Percentiles rank a stretch among this genome's conserved stretches.
These are phyloP conservation scores for Apis dorsata DNA, from an alignment of 1,140 invertebrate species.

Conservation along the genomic window DNA sequence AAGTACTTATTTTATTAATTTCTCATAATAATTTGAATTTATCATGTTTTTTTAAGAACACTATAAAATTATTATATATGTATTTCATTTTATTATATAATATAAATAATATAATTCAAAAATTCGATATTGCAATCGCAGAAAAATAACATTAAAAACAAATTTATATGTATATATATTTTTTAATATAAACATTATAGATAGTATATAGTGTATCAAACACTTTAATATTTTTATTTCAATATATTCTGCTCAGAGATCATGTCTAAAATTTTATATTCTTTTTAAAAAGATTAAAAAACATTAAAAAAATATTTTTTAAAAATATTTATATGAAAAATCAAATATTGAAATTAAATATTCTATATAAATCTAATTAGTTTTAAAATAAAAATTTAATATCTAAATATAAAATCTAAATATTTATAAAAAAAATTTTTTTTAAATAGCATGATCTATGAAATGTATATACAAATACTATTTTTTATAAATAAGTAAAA, in stretches of 20 bases:
- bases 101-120: not conserved
- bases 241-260: conserved; percentile 10
- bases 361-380: not conserved
- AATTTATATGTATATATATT: not conserved
- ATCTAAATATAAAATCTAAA: not conserved
- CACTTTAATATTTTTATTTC: conserved; percentile 5
- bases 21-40: not conserved
- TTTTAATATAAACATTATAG: conserved; percentile 17
- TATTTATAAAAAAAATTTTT: not conserved
- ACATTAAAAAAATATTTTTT: not conserved
- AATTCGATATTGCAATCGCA: not conserved
- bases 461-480: conserved; percentile 18
- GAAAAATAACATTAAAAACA: not conserved
- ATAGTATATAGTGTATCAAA: conserved; percentile 1
- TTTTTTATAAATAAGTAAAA: not conserved
- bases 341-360: too few relatives aligned
- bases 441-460: not conserved
- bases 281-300: not conserved
- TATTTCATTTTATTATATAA: not conserved
- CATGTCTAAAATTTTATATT: not conserved
- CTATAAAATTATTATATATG: not conserved
- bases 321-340: not conserved
- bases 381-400: not conserved
- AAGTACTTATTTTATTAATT: not conserved
- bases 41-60: not conserved